A percentile compares a stretch with the other conserved stretches of the same genome.
These are phyloP conservation scores for Hypotaenidia philippensis DNA, from an alignment of 2,797 vertebrate species.

Conservation along the genomic window DNA sequence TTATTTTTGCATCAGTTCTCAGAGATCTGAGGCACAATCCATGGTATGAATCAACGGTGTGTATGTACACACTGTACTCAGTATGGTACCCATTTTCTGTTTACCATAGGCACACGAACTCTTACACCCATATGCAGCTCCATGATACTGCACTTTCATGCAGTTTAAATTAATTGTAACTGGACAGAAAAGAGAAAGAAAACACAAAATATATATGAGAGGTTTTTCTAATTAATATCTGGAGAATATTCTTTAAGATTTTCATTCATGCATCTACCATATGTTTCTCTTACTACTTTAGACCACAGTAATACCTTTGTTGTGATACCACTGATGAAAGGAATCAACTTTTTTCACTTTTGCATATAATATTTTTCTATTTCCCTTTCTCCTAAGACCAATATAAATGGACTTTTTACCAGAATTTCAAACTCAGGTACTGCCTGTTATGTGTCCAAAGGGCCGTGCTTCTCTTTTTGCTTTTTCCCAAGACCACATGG, in stretches of 20 bases:
- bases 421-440: background rate
- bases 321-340: background rate
- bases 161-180: background rate
- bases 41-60: background rate
- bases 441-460: background rate
- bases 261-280: background rate
- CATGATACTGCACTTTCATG: background rate
- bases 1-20: slow-evolving; percentile 30
- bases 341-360: background rate
- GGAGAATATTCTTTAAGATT: background rate
- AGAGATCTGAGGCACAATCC: background rate
- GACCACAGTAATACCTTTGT: background rate
- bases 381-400: background rate
- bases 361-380: background rate
- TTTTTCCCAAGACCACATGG: background rate
- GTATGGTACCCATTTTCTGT: background rate
- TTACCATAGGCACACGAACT: background rate
- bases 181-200: background rate
- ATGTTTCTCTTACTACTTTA: background rate
- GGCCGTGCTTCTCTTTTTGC: background rate
- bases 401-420: background rate
- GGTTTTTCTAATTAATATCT: background rate
- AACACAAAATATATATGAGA: background rate
- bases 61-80: background rate
- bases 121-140: background rate